phyloP scores from a whole-genome alignment of 2,888 invertebrate genomes.

The Drosophila picticornis region DNA sequence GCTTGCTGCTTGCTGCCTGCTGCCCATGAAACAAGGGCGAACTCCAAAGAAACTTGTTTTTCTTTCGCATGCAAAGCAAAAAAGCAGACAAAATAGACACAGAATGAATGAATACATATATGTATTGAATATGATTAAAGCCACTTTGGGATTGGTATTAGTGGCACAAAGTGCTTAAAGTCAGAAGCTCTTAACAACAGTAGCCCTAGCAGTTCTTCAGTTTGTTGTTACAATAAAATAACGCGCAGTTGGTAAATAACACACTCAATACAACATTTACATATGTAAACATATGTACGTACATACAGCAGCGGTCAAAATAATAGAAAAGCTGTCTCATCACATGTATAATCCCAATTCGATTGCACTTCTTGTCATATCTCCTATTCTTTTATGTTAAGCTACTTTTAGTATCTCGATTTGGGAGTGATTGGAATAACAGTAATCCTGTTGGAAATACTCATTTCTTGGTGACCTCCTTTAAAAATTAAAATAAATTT shows the following conservation, averaged over 20 bases:
- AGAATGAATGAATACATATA: neutral
- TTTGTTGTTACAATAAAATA: neutral
- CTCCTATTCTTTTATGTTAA: neutral
- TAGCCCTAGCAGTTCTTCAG: neutral
- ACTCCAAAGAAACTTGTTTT: slow-evolving; percentile 41
- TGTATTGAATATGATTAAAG: slow-evolving; percentile 2
- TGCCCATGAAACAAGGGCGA: slow-evolving; percentile 34
- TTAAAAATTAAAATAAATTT: neutral
- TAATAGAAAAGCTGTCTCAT: neutral
- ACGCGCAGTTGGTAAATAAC: slow-evolving; percentile 3
- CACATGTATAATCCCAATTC: neutral
- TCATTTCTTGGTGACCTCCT: neutral
- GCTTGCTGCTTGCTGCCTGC: slow-evolving; percentile 3
- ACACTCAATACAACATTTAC: slow-evolving; percentile 6
- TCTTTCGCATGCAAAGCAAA: slow-evolving; percentile 33
- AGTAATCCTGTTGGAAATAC: neutral
- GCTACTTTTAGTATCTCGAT: neutral
- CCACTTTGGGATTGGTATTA: slow-evolving; percentile 1
- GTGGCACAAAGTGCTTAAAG: slow-evolving; percentile 6
- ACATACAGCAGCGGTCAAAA: neutral
- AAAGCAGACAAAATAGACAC: slow-evolving; percentile 13
- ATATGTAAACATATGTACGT: neutral
- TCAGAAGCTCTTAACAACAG: slow-evolving; percentile 1
- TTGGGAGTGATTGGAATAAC: neutral
- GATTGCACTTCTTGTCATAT: too few species aligned